These are phyloP conservation scores for Gymnoscopelus braueri DNA, from an alignment of 2,797 vertebrate species.

Conservation along the genomic window DNA sequence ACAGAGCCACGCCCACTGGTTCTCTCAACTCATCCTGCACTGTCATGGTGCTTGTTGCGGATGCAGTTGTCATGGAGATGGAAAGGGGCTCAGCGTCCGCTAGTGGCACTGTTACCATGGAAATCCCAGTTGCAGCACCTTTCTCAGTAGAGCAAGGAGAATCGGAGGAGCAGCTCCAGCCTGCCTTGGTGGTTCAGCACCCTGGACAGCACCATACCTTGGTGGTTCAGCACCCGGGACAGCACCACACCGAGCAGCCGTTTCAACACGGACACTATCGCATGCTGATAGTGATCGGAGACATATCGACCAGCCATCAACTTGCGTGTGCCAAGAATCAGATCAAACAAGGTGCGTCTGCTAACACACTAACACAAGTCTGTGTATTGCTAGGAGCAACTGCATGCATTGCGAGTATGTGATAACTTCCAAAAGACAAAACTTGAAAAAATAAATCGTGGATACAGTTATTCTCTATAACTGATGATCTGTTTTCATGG, in stretches of 20 bases:
- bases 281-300: conserved; percentile 89
- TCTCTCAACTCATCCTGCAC: conserved; percentile 61
- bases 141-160: conserved; percentile 48
- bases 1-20: conserved; percentile 57
- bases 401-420: too few relatives aligned
- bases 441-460: too few relatives aligned
- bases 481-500: not conserved
- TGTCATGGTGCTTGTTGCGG: conserved; percentile 60
- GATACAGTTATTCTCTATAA: not conserved
- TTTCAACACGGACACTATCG: conserved; percentile 76
- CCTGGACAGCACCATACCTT: conserved; percentile 63
- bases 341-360: conserved; percentile 85
- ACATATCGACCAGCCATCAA: conserved; percentile 83
- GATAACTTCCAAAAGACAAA: too few relatives aligned
- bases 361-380: not conserved
- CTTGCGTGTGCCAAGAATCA: conserved; percentile 83
- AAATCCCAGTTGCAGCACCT: conserved; percentile 76
- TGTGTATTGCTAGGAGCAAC: not conserved
- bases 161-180: conserved; percentile 48
- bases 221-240: conserved; percentile 70
- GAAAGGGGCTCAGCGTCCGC: conserved; percentile 75
- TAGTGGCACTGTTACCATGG: conserved; percentile 86
- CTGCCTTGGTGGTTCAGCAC: conserved; percentile 62
- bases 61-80: conserved; percentile 93
- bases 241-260: conserved; percentile 61